phyloP scores from a whole-genome alignment of 2,797 vertebrate genomes.

The Phataginus tricuspis region DNA sequence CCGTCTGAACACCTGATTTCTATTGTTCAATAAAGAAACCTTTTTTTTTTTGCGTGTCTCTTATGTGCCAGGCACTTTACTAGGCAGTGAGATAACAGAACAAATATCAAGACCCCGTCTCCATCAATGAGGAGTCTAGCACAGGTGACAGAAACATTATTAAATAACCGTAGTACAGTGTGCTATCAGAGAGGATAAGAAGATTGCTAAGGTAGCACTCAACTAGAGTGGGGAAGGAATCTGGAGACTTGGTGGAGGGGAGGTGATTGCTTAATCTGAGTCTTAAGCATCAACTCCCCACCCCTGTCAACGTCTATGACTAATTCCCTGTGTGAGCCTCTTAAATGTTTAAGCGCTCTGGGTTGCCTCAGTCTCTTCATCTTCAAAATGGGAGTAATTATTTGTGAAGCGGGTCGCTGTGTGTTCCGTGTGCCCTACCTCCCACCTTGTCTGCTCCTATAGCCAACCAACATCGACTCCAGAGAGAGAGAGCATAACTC shows the following conservation, averaged over 20 bases:
- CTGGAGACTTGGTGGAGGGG: background rate
- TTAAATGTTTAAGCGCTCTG: background rate
- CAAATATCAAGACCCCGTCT: background rate
- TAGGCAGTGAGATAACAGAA: background rate
- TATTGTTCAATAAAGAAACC: constrained; percentile 1
- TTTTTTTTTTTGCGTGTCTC: background rate
- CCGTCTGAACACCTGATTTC: constrained; percentile 32
- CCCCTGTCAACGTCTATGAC: background rate
- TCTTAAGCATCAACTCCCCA: background rate
- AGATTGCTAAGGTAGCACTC: background rate
- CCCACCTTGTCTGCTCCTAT: background rate
- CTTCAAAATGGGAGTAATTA: constrained; percentile 54
- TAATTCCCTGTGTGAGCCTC: background rate
- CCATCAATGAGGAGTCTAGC: background rate
- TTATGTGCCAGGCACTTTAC: constrained; percentile 15
- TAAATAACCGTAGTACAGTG: background rate
- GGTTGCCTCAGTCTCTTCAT: constrained; percentile 43
- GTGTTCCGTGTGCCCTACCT: background rate
- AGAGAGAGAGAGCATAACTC: background rate
- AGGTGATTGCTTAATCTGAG: background rate
- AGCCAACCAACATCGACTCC: background rate
- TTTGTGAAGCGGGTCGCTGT: background rate
- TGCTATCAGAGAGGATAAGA: background rate
- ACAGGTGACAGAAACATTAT: constrained; percentile 39
- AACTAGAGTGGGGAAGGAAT: background rate